Evolutionary conservation across 2,888 invertebrate species (phyloP).

Genomic region (Drosophila cognata): DNA sequence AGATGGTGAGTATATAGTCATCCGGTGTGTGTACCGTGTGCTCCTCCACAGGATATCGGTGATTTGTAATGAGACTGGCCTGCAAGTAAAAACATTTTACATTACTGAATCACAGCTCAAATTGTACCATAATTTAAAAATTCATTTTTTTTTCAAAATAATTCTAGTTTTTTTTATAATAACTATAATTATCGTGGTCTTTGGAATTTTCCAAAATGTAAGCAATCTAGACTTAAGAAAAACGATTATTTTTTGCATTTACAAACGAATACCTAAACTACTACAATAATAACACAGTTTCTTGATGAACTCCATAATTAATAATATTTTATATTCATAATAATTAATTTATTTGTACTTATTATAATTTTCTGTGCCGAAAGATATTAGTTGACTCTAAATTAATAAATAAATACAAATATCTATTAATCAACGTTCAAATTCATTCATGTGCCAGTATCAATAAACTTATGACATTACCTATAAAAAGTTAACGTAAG

Average conservation of each 20-base stretch:
- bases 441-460: not conserved
- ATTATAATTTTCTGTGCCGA: not conserved
- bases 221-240: not conserved
- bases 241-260: not conserved
- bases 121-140: not conserved
- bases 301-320: not conserved
- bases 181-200: too few relatives aligned
- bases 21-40: slow-evolving; percentile 85
- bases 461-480: not conserved
- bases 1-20: slow-evolving; percentile 82
- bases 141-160: not conserved
- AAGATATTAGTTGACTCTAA: not conserved
- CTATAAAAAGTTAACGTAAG: not conserved
- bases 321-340: not conserved
- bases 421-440: not conserved
- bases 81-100: slow-evolving; percentile 31
- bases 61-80: slow-evolving; percentile 79
- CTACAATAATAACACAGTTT: not conserved
- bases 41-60: slow-evolving; percentile 88
- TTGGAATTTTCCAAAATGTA: too few relatives aligned
- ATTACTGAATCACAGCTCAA: not conserved
- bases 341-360: too few relatives aligned
- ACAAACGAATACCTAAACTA: not conserved
- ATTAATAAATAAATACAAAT: not conserved
- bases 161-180: too few relatives aligned